phyloP scores from a whole-genome alignment of 2,113 vertebrate genomes.

The Hoplias malabaricus region DNA sequence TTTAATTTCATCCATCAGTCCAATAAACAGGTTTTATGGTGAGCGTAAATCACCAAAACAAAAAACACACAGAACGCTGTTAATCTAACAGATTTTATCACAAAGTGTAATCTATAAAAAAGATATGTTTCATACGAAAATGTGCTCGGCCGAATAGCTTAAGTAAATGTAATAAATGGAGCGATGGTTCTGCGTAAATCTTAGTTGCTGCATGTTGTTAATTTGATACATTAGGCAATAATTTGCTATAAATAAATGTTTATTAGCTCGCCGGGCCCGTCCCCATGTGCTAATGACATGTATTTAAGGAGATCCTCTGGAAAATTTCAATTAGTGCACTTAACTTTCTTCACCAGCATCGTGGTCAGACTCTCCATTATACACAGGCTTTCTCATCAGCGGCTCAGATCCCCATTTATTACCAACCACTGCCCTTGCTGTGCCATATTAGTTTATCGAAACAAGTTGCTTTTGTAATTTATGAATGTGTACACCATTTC shows the following conservation, averaged over 20 bases:
- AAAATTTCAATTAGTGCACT: constrained; percentile 63
- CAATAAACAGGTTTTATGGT: constrained; percentile 97
- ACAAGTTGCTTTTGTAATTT: not conserved
- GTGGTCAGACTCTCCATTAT: constrained; percentile 32
- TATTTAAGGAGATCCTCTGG: constrained; percentile 66
- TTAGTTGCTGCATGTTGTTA: constrained; percentile 97
- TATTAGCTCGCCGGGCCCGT: constrained; percentile 90
- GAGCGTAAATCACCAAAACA: constrained; percentile 90
- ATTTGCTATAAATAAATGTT: constrained; percentile 99
- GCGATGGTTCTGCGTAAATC: constrained; percentile 90
- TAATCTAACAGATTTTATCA: constrained; percentile 96
- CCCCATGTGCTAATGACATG: constrained; percentile 80
- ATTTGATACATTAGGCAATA: constrained; percentile 99
- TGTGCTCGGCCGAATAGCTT: constrained; percentile 91
- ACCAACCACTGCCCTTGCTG: not conserved
- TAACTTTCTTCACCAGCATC: constrained; percentile 58
- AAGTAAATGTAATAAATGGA: constrained; percentile 99
- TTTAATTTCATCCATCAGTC: constrained; percentile 97
- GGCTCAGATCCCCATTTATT: constrained; percentile 28
- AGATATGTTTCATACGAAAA: constrained; percentile 93
- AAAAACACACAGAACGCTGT: constrained; percentile 93
- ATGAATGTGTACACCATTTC: not conserved
- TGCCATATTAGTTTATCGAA: not conserved
- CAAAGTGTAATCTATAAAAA: constrained; percentile 96
- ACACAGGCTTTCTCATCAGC: constrained; percentile 48